Evolutionary conservation across 2,888 invertebrate species (phyloP), one percentile per base, ranked within the genome.

Genomic region (Trissolcus japonicus): DNA sequence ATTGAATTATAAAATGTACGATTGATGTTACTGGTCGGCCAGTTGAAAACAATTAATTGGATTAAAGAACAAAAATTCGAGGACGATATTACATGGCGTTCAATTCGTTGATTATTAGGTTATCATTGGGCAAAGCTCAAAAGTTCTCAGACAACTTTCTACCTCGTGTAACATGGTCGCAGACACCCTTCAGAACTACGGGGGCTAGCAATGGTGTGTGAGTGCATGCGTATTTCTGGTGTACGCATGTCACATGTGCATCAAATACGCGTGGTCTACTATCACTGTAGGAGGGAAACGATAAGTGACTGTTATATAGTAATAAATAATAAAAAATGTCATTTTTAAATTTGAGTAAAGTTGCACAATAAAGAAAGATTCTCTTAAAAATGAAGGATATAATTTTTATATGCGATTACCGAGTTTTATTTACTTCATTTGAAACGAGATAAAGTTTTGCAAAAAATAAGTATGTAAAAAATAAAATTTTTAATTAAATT

Each of bases 241-340:
- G 63, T 80, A 77, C 74, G 78, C 75, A 81, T 66, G 78, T 76
- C 81, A 51, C 81, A 83, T 79, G 79, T 82, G 85, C 80, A 83
- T 84, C 84, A 84, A 85, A 83, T 84, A 84, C 74, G 78, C 79
- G 75, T 76, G 79, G 80, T 67, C 54, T 76, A 55, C 71, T 82
- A 80, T 81, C 82, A 78, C 66, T 77, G 66, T 75, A 68, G 78
- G 76, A 77, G 79, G 78, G 76, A 78, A 60, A 79, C 68, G 84
- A 84, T 85, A 85, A 85, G 81, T 76, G 82, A 82, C 80, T 82
- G 85, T 84, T 85, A 83, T 85, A 82, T 81, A 80, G 81, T 79
- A 63, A 9, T 21, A 73, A 57, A 57, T 40, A 19, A 14, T 14
- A 1, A 46, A 16, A 46, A 14, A 9, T 46, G 6, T 46, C 46